A percentile compares a stretch with the other conserved stretches of the same genome.
Evolutionary conservation across 1,140 invertebrate species (phyloP).

Genomic region (Lordiphosa mommai): DNA sequence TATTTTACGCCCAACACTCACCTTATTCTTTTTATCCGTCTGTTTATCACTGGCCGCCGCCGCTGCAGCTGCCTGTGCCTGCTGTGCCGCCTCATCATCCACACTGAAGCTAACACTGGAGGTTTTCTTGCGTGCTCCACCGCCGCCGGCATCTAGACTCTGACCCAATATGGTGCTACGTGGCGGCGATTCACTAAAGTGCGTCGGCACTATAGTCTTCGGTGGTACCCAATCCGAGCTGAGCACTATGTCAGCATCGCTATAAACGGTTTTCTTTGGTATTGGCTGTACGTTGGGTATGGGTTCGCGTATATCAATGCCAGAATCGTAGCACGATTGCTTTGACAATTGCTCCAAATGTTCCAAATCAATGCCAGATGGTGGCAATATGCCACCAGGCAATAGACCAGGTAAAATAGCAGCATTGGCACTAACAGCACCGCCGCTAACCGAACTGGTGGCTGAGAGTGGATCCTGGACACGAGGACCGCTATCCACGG

Average conservation of each 20-base stretch:
- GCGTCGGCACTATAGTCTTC: slow-evolving; percentile 86
- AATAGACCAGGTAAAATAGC: slow-evolving; percentile 4
- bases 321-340: slow-evolving; percentile 92
- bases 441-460: slow-evolving; percentile 49
- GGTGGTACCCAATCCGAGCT: slow-evolving; percentile 91
- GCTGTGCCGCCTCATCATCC: slow-evolving; percentile 81
- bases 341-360: slow-evolving; percentile 81
- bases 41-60: slow-evolving; percentile 81
- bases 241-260: slow-evolving; percentile 91
- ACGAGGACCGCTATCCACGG: slow-evolving; percentile 70
- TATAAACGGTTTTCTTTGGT: slow-evolving; percentile 83
- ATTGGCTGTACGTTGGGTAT: slow-evolving; percentile 81
- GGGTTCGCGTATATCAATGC: slow-evolving; percentile 91
- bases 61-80: slow-evolving; percentile 73
- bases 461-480: slow-evolving; percentile 67
- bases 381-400: slow-evolving; percentile 22
- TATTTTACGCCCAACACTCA: slow-evolving; percentile 38
- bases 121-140: slow-evolving; percentile 84
- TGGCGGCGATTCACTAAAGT: slow-evolving; percentile 80
- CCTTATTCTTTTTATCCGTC: slow-evolving; percentile 84
- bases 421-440: background rate
- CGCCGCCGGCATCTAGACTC: slow-evolving; percentile 54
- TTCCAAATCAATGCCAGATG: slow-evolving; percentile 64
- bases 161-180: slow-evolving; percentile 76
- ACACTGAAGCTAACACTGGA: slow-evolving; percentile 88